Conservation (phyloP, 2,797 vertebrate species). For the Pyrocephalus nanus region DNA sequence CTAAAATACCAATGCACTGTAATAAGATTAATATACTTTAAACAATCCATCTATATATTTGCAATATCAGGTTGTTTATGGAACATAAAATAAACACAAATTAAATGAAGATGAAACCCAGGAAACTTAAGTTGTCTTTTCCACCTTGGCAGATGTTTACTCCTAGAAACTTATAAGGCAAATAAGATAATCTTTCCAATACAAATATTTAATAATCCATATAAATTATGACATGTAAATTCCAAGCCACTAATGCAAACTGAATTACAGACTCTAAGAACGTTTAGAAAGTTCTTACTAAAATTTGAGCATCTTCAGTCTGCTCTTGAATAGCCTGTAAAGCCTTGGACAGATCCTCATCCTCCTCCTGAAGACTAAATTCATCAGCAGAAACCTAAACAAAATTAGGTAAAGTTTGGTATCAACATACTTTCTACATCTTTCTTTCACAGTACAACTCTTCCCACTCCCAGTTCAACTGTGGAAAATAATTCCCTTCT, state of each 20-base stretch:
- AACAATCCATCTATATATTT: not conserved
- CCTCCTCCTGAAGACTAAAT: slow-evolving; percentile 75
- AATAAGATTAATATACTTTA: not conserved
- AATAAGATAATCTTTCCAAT: not conserved
- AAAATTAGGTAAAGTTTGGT: not conserved
- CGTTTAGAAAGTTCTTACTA: slow-evolving; percentile 58
- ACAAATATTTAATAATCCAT: not conserved
- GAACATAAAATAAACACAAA: not conserved
- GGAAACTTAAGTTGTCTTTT: not conserved
- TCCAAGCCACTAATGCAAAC: not conserved
- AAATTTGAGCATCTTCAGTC: slow-evolving; percentile 55
- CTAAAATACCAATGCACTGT: not conserved
- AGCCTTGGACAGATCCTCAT: slow-evolving; percentile 80
- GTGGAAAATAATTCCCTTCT: not conserved
- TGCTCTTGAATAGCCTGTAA: slow-evolving; percentile 72
- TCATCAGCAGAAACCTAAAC: slow-evolving; percentile 75
- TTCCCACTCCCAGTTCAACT: not conserved
- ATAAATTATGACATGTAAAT: not conserved
- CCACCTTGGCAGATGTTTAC: not conserved
- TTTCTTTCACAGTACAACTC: not conserved
- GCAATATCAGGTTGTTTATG: not conserved
- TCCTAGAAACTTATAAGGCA: not conserved
- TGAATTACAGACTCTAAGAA: not conserved
- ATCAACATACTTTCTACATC: not conserved
- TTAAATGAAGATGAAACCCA: not conserved